phyloP scores from a whole-genome alignment of 2,888 invertebrate species.

The Lymantria monacha region DNA sequence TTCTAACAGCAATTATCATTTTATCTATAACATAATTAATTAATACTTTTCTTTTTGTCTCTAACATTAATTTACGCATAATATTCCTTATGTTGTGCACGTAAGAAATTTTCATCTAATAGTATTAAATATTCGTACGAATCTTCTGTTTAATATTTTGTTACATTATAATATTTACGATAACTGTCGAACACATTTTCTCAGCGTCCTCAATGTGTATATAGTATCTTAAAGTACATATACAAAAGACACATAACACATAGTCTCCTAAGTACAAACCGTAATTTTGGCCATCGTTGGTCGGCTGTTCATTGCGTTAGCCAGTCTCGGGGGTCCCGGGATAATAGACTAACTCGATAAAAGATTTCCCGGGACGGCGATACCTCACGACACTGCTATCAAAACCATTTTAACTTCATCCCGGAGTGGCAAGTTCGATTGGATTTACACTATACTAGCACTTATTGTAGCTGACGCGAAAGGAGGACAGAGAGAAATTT shows the following conservation, averaged over 20 bases:
- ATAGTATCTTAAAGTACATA: too few species aligned
- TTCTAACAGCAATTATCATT: too few species aligned
- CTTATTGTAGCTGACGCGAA: slow-evolving; percentile 35
- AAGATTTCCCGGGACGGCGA: slow-evolving; percentile 72
- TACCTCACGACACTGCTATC: slow-evolving; percentile 46
- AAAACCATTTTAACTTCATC: slow-evolving; percentile 39
- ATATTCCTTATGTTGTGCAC: too few species aligned
- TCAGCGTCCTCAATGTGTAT: too few species aligned
- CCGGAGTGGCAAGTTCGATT: slow-evolving; percentile 36
- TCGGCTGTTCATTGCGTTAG: slow-evolving; percentile 26
- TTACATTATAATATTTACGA: too few species aligned
- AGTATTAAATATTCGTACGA: too few species aligned
- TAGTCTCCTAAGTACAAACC: slow-evolving; percentile 3
- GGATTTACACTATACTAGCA: slow-evolving; percentile 25
- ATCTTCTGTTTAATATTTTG: too few species aligned
- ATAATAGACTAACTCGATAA: slow-evolving; percentile 75
- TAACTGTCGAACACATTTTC: too few species aligned
- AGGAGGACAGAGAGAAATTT: slow-evolving; percentile 6
- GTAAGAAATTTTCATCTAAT: too few species aligned
- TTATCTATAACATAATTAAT: too few species aligned
- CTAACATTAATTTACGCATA: too few species aligned
- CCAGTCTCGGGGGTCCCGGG: slow-evolving; percentile 29
- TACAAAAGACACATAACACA: neutral
- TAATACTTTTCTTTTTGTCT: too few species aligned
- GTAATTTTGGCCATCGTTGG: slow-evolving; percentile 26